Base-by-base conservation (phyloP, 1,140 invertebrate species). In the Asbolus verrucosus region DNA sequence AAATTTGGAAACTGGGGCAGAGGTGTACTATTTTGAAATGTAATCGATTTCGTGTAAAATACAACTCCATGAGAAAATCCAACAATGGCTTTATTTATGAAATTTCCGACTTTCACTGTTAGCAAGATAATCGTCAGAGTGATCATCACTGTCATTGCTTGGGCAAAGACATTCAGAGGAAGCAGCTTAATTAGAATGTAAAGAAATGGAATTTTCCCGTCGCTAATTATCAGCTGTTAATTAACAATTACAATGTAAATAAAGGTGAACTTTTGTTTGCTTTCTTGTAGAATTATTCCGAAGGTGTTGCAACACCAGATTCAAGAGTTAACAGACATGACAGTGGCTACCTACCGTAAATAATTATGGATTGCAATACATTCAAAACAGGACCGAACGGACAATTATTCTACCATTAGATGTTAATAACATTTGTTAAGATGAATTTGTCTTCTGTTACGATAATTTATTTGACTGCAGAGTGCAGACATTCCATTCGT, bases 31-130 rank as follows among this genome's bases (percentile, higher is more conserved):
- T 50, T 50, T 54, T 54, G 19, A 54, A 54, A 54, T 27, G 24
- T 11, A 54, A 54, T 54, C 46, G 21, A 54, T 50, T 50, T 21
- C 43, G 13, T 15, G 9, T 30, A 30, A 30, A 30, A 30, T 30
- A 30, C 27, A 30, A n/a, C 2, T 11, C 33, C 33, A 36, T 54
- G 46, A 31, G 46, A 54, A 54, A 14, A 54, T 54, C 21, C 13
- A 54, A 54, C 46, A 54, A 54, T 54, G 46, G 24, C 16, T 41
- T 41, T 41, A 41, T 41, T 41, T 16, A 50, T 50, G 43, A 50
- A 18, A 54, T 24, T 30, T 54, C 46, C 21, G 9, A 54, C 46
- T 54, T 54, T 54, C 46, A 54, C 46, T 54, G 46, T 27, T 54
- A 27, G 46, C 27, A 27, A 54, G n/a, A 9, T 54, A 54, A 54